These are phyloP conservation scores for Coelogynopora nodosa DNA, from an alignment of 2,888 invertebrate species.

Conservation along the genomic window DNA sequence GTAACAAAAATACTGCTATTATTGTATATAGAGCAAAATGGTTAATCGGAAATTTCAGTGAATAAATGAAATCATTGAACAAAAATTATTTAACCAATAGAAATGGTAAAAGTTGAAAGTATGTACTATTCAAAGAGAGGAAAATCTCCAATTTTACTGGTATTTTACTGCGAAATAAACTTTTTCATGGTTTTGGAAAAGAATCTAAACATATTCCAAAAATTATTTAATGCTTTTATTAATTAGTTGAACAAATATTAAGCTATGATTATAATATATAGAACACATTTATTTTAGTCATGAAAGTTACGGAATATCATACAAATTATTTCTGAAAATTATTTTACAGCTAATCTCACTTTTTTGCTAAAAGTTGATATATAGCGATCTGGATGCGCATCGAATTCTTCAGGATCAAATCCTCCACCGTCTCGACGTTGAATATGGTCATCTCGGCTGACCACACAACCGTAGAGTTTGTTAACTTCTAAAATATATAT, in stretches of 20 bases:
- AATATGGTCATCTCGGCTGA: slow-evolving; percentile 85
- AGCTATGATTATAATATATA: not conserved
- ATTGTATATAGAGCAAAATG: too few species aligned
- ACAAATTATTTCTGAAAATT: too few species aligned
- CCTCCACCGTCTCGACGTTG: slow-evolving; percentile 86
- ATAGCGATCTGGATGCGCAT: slow-evolving; percentile 85
- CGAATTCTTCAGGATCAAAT: slow-evolving; percentile 83
- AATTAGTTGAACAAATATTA: not conserved
- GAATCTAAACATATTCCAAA: not conserved
- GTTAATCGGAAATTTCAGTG: too few species aligned
- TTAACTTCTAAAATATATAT: slow-evolving; percentile 70
- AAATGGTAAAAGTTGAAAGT: too few species aligned
- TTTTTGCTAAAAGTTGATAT: slow-evolving; percentile 91
- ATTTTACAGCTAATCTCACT: too few species aligned
- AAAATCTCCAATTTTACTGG: too few species aligned
- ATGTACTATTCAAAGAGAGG: too few species aligned
- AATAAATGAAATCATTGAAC: too few species aligned
- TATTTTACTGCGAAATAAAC: not conserved
- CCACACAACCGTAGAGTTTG: slow-evolving; percentile 92
- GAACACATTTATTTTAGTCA: not conserved
- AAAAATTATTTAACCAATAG: too few species aligned
- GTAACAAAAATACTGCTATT: too few species aligned
- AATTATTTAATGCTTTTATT: not conserved
- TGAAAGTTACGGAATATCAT: too few species aligned
- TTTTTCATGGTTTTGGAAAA: not conserved